Conservation (phyloP, 2,888 invertebrate species). For the Andrena dorsata region DNA sequence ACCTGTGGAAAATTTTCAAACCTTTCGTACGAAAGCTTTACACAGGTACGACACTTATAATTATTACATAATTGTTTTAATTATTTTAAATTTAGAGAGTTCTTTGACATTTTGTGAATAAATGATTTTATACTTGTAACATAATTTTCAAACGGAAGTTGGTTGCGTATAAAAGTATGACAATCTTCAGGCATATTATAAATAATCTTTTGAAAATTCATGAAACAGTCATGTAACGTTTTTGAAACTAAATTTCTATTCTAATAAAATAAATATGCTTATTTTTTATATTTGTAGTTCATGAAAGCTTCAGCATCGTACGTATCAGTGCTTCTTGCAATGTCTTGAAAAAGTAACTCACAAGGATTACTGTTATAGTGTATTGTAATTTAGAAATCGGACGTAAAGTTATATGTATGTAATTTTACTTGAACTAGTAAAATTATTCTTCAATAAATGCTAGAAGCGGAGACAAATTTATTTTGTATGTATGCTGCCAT, state of each 20-base stretch:
- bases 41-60: conserved; percentile 45
- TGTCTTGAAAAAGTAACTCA: conserved; percentile 29
- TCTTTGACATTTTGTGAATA: too few relatives aligned
- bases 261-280: background rate
- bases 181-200: background rate
- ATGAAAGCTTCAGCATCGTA: conserved; percentile 60
- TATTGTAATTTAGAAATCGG: background rate
- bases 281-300: conserved; percentile 48
- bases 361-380: background rate
- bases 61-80: background rate
- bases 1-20: conserved; percentile 60
- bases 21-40: conserved; percentile 56
- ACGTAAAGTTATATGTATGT: background rate
- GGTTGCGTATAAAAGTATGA: background rate
- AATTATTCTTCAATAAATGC: background rate
- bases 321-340: conserved; percentile 58
- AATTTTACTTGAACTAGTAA: background rate
- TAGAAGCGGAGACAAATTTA: too few relatives aligned
- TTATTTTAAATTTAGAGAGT: background rate
- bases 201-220: background rate
- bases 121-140: background rate
- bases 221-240: background rate
- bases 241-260: background rate
- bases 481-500: too few relatives aligned
- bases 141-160: background rate